These are phyloP conservation scores for Rhinatrema bivittatum DNA, from an alignment of 2,797 vertebrate genomes.

Conservation along the genomic window DNA sequence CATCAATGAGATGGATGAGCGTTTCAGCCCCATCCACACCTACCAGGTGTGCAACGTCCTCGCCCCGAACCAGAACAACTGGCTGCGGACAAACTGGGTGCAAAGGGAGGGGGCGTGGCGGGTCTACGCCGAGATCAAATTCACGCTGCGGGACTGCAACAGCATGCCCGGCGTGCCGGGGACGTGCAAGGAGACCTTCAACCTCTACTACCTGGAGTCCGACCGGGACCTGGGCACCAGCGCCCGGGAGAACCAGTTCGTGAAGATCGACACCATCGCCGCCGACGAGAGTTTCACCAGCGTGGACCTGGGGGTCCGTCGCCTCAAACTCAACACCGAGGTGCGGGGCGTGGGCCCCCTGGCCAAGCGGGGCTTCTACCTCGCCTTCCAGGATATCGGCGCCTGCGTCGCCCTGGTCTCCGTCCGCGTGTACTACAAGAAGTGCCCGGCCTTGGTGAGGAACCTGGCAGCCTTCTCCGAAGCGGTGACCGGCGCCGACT, in stretches of 20 bases:
- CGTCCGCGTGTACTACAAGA: constrained; percentile 89
- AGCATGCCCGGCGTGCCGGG: constrained; percentile 93
- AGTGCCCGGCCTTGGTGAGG: constrained; percentile 78
- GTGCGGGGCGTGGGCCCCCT: constrained; percentile 84
- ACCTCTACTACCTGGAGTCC: constrained; percentile 88
- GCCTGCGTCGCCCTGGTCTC: constrained; percentile 92
- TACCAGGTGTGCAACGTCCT: constrained; percentile 98
- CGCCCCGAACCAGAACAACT: constrained; percentile 96
- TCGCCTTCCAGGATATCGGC: constrained; percentile 94
- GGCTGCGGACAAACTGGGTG: constrained; percentile 88
- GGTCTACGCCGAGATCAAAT: constrained; percentile 91
- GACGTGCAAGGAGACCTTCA: constrained; percentile 97
- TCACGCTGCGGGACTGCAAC: constrained; percentile 91
- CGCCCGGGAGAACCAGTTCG: constrained; percentile 83
- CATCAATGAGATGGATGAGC: constrained; percentile 97
- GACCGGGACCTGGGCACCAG: constrained; percentile 78
- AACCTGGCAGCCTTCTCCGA: constrained; percentile 90
- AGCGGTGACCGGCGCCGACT: constrained; percentile 88
- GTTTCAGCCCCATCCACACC: constrained; percentile 90
- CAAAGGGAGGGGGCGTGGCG: constrained; percentile 78
- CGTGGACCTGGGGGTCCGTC: constrained; percentile 83
- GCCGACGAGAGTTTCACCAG: constrained; percentile 95
- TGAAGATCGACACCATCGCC: constrained; percentile 92
- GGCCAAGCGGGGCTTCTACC: constrained; percentile 80
- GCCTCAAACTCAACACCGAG: constrained; percentile 91